These are phyloP conservation scores for Pterostichus niger DNA, from an alignment of 2,888 invertebrate species.

Conservation along the genomic window DNA sequence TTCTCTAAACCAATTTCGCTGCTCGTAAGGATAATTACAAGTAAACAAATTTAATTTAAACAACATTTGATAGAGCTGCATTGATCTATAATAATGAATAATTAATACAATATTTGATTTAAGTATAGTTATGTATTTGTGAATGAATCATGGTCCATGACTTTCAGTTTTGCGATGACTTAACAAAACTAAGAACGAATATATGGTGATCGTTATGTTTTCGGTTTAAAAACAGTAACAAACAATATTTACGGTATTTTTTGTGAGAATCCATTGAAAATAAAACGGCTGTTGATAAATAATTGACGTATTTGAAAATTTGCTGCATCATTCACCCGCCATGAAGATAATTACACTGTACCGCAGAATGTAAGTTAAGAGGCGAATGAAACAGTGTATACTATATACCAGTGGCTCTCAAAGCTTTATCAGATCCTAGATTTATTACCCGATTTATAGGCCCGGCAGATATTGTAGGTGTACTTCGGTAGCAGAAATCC, in stretches of 20 bases:
- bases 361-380: not conserved
- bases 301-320: constrained; percentile 50
- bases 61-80: no score
- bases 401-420: constrained; percentile 6
- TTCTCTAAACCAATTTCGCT: no score
- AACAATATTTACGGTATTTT: constrained; percentile 59
- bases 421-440: not conserved
- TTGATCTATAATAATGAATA: no score
- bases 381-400: not conserved
- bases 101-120: no score
- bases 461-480: no score
- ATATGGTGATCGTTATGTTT: constrained; percentile 8
- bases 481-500: no score
- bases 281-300: constrained; percentile 51
- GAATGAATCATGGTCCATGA: no score
- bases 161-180: not conserved
- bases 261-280: constrained; percentile 33
- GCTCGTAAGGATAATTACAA: no score
- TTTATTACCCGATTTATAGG: not conserved
- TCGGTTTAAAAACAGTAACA: constrained; percentile 48
- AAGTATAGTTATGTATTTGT: no score
- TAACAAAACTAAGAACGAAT: not conserved
- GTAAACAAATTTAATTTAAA: no score
- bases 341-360: constrained; percentile 34
- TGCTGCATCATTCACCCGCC: constrained; percentile 38